A percentile compares a stretch with the other conserved stretches of the same genome.
phyloP scores from a whole-genome alignment of 2,888 invertebrate genomes.

The Calliopum simillimum region DNA sequence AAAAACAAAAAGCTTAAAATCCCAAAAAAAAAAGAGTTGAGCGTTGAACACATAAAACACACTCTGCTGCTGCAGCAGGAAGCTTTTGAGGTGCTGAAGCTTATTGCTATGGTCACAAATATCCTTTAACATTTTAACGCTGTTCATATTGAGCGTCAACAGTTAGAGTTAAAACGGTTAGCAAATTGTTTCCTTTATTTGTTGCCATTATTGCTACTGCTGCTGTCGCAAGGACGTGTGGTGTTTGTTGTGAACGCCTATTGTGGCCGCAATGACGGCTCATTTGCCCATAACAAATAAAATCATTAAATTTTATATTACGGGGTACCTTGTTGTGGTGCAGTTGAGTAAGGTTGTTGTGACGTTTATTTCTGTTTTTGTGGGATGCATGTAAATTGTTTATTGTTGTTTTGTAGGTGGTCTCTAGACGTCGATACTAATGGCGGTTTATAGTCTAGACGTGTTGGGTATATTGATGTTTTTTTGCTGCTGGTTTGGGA shows the following conservation, averaged over 20 bases:
- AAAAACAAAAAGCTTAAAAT: not conserved
- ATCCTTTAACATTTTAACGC: no score
- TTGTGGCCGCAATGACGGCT: not conserved
- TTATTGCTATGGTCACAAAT: no score
- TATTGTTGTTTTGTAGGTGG: not conserved
- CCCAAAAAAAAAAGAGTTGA: no score
- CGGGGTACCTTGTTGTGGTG: no score
- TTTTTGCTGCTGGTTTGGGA: no score
- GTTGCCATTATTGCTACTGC: not conserved
- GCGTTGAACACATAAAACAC: no score
- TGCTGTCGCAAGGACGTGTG: not conserved
- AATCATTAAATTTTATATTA: conserved; percentile 24
- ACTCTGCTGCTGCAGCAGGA: no score
- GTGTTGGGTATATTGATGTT: conserved; percentile 25
- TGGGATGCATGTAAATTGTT: conserved; percentile 19
- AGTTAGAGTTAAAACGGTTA: not conserved
- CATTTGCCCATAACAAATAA: conserved; percentile 8
- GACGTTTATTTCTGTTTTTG: not conserved
- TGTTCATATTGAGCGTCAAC: not conserved
- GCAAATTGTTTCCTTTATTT: not conserved
- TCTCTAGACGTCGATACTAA: conserved; percentile 10
- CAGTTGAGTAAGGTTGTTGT: not conserved
- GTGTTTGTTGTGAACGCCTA: not conserved
- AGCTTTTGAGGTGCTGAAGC: no score
- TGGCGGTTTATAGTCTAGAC: conserved; percentile 25